Base-by-base conservation (phyloP, 1,140 invertebrate species). In the Ericerus pela region DNA sequence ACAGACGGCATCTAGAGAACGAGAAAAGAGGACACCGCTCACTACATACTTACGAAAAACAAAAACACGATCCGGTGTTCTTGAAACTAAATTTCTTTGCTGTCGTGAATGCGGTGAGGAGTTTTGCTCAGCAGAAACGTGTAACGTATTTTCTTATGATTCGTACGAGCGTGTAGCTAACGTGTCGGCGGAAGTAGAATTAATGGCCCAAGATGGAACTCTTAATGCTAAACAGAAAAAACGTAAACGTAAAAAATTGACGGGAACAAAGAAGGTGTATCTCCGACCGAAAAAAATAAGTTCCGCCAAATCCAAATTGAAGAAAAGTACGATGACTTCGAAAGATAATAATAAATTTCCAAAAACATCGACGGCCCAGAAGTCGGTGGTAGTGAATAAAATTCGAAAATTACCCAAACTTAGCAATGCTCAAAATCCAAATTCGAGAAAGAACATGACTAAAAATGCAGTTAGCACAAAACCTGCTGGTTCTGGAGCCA, bases 51-150 rank as follows among this genome's bases (percentile, higher is more conserved):
- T 84, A 2, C 76, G 77, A 63, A 82, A 79, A 62, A 78, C 74
- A 16, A 89, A 88, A 70, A 88, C 83, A 64, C 53, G 81, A 57
- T 77, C 84, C 1, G 81, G 84, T 1, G 80, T 86, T 53, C 76
- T 83, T n/a, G 84, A 88, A 64, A 83, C 79, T 6, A 76, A 81
- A 53, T 75, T 81, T 8, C 70, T 82, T 38, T 78, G 80, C 11
- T 91, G 88, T 65, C 62, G 69, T 0, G 84, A 89, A 65, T 92
- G 88, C 61, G 80, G 81, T 1, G 85, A 89, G 64, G 88, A 92
- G 68, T 84, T 87, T 70, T 92, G 88, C 65, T 78, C 76, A 63
- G 82, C 83, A 69, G 70, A 72, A 61, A 59, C 59, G 0, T 76
- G 75, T 37, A 63, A 57, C 0, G 65, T 71, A 37, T 73, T 74